These are phyloP conservation scores for Macquaria australasica DNA, from an alignment of 2,113 vertebrate species.

Conservation along the genomic window DNA sequence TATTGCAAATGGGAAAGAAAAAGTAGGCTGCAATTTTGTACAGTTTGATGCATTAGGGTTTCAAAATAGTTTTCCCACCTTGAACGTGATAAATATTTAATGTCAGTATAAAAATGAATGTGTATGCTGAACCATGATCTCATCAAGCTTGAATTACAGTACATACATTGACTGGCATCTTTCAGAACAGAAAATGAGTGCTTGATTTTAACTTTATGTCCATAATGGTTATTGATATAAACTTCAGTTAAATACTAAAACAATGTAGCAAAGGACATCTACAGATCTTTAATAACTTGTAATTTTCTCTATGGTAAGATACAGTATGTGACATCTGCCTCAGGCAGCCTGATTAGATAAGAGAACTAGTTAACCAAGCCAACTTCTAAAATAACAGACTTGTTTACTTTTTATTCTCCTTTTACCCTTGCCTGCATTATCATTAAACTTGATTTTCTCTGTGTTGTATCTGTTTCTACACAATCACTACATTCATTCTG, in stretches of 20 bases:
- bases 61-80: conserved; percentile 63
- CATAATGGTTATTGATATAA: background rate
- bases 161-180: background rate
- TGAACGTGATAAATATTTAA: conserved; percentile 57
- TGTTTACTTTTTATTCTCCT: conserved; percentile 24
- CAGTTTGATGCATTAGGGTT: conserved; percentile 60
- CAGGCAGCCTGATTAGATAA: conserved; percentile 9
- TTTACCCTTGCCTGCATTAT: conserved; percentile 16
- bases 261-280: background rate
- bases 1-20: conserved; percentile 61
- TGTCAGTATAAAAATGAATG: conserved; percentile 42
- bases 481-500: conserved; percentile 22
- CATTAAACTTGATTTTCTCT: conserved; percentile 23
- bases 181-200: background rate
- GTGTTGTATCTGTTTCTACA: conserved; percentile 18
- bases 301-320: conserved; percentile 7
- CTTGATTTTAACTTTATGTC: background rate
- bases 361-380: conserved; percentile 6
- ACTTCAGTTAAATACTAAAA: conserved; percentile 17
- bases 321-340: conserved; percentile 9
- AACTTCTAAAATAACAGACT: conserved; percentile 22
- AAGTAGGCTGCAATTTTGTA: conserved; percentile 51
- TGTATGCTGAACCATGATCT: conserved; percentile 30
- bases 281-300: conserved; percentile 21
- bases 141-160: background rate